phyloP scores from a whole-genome alignment of 2,888 invertebrate species.

The Camptogramma bilineatum region DNA sequence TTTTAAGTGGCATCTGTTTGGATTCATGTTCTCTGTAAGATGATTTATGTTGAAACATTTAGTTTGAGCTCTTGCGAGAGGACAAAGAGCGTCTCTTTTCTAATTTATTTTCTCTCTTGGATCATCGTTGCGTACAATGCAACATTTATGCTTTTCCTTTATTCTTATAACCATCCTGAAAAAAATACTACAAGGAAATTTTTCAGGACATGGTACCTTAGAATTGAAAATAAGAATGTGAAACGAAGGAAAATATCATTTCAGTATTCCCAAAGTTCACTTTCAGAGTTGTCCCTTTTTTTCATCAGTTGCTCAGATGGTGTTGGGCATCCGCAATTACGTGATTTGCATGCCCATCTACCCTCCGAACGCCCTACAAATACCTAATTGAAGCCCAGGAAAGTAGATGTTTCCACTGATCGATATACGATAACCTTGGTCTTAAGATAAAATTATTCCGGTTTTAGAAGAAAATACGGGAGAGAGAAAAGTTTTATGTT shows the following conservation, averaged over 20 bases:
- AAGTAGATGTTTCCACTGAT: constrained; percentile 20
- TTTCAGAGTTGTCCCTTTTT: constrained; percentile 31
- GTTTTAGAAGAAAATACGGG: not conserved
- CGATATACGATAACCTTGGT: constrained; percentile 24
- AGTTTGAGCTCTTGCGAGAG: constrained; percentile 13
- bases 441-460: not conserved
- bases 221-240: not conserved
- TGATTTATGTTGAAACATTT: constrained; percentile 22
- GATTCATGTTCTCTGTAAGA: constrained; percentile 45
- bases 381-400: constrained; percentile 33
- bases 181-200: not conserved
- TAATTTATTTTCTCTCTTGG: constrained; percentile 10
- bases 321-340: constrained; percentile 60
- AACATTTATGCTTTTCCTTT: not conserved
- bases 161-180: not conserved
- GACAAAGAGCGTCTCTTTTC: not conserved
- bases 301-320: constrained; percentile 33
- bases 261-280: constrained; percentile 33
- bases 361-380: constrained; percentile 41
- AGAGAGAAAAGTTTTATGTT: not conserved
- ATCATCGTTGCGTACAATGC: constrained; percentile 9
- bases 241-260: constrained; percentile 5
- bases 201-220: not conserved
- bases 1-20: constrained; percentile 57
- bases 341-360: constrained; percentile 69